Conservation (phyloP, 2,888 invertebrate genomes). For the Anaspis maculata region DNA sequence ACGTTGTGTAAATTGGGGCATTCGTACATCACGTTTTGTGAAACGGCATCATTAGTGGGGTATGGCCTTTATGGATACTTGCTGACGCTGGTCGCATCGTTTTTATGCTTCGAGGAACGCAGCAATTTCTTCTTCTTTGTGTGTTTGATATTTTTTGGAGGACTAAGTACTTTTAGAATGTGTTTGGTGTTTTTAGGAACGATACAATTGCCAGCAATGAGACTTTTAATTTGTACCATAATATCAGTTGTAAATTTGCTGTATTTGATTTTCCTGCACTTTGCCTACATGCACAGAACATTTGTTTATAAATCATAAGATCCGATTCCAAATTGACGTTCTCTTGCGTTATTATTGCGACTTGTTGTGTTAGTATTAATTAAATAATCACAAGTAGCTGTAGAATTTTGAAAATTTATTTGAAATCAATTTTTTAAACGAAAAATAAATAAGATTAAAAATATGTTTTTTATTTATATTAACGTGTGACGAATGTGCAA, state of each 20-base stretch:
- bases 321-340: too few relatives aligned
- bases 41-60: constrained; percentile 41
- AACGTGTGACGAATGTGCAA: too few relatives aligned
- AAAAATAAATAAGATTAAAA: too few relatives aligned
- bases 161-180: constrained; percentile 42
- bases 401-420: too few relatives aligned
- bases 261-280: constrained; percentile 46
- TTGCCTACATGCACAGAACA: constrained; percentile 45
- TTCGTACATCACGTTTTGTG: constrained; percentile 34
- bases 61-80: constrained; percentile 46
- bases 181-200: constrained; percentile 41
- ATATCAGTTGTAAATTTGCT: constrained; percentile 43
- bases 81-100: constrained; percentile 38
- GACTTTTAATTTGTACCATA: constrained; percentile 44
- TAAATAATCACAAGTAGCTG: too few relatives aligned
- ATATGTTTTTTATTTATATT: too few relatives aligned
- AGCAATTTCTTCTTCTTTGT: constrained; percentile 43
- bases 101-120: constrained; percentile 38
- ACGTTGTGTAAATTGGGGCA: constrained; percentile 32
- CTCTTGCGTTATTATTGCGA: too few relatives aligned
- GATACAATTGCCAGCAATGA: constrained; percentile 42
- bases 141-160: constrained; percentile 42
- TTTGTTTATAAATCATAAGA: constrained; percentile 31
- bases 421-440: too few relatives aligned
- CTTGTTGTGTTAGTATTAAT: too few relatives aligned